Percentiles rank a stretch among this genome's conserved stretches.
These are phyloP conservation scores for Sarcophaga subvicina DNA, from an alignment of 2,888 invertebrate species.

Conservation along the genomic window DNA sequence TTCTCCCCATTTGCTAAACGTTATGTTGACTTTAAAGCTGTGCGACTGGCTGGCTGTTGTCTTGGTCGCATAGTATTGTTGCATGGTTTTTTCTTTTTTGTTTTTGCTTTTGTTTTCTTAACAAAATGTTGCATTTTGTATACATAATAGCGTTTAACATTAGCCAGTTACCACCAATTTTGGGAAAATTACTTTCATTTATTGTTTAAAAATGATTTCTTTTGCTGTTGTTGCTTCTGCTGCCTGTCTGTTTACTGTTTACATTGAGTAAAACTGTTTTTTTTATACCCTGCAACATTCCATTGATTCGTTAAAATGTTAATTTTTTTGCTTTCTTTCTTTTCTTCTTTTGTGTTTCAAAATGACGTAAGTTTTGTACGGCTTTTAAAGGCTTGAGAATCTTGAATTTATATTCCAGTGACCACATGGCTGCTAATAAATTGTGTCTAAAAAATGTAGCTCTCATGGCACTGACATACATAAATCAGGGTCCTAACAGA, in stretches of 20 bases:
- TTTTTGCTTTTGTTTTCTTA: slow-evolving; percentile 27
- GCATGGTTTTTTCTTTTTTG: slow-evolving; percentile 39
- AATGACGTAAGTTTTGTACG: slow-evolving; percentile 13
- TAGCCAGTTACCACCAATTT: slow-evolving; percentile 77
- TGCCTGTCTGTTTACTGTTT: slow-evolving; percentile 11
- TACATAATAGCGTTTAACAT: slow-evolving; percentile 69
- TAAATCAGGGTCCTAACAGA: too few species aligned
- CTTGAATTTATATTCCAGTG: too few species aligned
- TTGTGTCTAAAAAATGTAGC: not conserved
- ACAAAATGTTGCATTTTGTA: slow-evolving; percentile 57
- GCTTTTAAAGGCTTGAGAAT: too few species aligned
- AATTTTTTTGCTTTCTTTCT: slow-evolving; percentile 27
- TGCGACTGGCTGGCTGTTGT: slow-evolving; percentile 13
- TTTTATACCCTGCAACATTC: slow-evolving; percentile 5
- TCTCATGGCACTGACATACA: too few species aligned
- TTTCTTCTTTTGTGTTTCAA: slow-evolving; percentile 7
- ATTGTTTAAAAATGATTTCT: slow-evolving; percentile 65
- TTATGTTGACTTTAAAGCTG: not conserved
- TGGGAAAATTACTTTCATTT: slow-evolving; percentile 80
- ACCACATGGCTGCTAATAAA: slow-evolving; percentile 7
- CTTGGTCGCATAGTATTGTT: slow-evolving; percentile 33
- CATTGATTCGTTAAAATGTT: not conserved
- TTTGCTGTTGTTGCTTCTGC: slow-evolving; percentile 18
- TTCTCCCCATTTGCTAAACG: not conserved
- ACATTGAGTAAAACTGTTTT: not conserved